Conservation (phyloP, 2,113 vertebrate species). For the Campylorhamphus procurvoides region DNA sequence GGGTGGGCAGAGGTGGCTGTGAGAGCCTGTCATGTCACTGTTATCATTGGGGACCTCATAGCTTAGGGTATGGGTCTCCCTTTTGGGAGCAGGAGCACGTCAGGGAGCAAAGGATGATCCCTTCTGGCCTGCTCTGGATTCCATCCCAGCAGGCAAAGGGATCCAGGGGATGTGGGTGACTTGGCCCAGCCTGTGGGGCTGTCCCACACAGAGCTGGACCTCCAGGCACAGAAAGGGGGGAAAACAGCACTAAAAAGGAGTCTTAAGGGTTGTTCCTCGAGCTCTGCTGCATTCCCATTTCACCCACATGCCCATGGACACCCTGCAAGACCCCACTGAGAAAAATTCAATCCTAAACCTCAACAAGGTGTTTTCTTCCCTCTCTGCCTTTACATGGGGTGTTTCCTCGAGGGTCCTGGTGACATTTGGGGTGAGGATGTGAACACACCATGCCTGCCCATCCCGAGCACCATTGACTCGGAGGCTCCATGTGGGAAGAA, state of each 20-base stretch:
- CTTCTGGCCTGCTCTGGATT: no score
- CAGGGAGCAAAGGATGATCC: background rate
- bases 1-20: background rate
- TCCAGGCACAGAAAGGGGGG: background rate
- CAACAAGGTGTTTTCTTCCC: background rate
- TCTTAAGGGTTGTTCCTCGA: fast-evolving
- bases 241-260: background rate
- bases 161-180: background rate
- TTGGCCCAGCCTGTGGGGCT: background rate
- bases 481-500: background rate
- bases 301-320: fast-evolving
- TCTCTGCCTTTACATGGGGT: background rate
- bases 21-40: fast-evolving
- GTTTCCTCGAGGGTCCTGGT: fast-evolving
- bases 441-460: fast-evolving
- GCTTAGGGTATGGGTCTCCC: background rate
- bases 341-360: background rate
- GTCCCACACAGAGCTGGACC: fast-evolving
- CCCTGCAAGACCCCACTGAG: fast-evolving
- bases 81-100: background rate
- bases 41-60: background rate
- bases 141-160: background rate
- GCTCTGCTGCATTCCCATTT: background rate
- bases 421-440: background rate
- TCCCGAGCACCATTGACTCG: fast-evolving